Conservation (phyloP, 2,797 vertebrate species). For the Hydrolagus colliei region DNA sequence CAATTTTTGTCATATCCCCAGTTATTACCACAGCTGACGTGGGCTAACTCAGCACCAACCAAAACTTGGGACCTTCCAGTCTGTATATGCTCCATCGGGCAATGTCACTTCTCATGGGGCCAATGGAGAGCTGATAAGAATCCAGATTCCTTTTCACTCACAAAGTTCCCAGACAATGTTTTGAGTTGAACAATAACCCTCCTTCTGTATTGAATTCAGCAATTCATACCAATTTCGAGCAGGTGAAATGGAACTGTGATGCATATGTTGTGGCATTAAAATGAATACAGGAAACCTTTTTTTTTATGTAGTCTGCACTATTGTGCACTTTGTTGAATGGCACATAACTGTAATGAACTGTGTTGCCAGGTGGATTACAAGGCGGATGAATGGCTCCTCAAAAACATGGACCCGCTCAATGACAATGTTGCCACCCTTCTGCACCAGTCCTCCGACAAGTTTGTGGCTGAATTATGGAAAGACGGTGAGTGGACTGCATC, state of each 20-base stretch:
- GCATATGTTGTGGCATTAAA: neutral
- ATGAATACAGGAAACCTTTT: neutral
- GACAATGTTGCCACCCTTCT: conserved; percentile 80
- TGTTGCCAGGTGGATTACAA: conserved; percentile 75
- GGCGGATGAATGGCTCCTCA: conserved; percentile 84
- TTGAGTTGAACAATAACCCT: too few species aligned
- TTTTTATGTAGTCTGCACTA: neutral
- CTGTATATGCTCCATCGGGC: too few species aligned
- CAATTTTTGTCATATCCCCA: too few species aligned
- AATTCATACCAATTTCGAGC: neutral
- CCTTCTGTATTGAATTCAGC: too few species aligned
- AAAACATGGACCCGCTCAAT: conserved; percentile 85
- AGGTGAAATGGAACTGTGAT: neutral
- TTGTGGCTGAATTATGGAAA: conserved; percentile 82
- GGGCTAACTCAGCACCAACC: too few species aligned
- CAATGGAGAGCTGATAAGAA: too few species aligned
- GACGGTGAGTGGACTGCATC: conserved; percentile 60
- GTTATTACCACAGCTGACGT: too few species aligned
- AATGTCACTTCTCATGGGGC: too few species aligned
- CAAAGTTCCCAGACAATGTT: too few species aligned
- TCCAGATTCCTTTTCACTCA: too few species aligned
- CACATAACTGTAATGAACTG: too few species aligned
- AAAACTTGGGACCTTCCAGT: too few species aligned
- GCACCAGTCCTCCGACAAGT: conserved; percentile 78
- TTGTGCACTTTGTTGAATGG: neutral